Evolutionary conservation across 2,888 invertebrate genomes (phyloP).

Genomic region (Cryptocephalus primarius): DNA sequence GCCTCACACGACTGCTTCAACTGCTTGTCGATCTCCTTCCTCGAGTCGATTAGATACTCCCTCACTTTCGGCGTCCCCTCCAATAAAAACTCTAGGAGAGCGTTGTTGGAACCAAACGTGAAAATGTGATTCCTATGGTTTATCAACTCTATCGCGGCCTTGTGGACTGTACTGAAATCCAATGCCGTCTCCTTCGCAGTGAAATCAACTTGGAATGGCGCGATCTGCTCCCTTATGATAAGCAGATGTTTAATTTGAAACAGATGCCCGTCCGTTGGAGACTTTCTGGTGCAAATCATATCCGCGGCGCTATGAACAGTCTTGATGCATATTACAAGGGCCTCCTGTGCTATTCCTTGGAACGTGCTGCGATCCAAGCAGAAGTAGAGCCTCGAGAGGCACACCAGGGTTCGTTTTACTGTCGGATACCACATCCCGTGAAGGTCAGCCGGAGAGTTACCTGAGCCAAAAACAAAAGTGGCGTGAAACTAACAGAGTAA

Average conservation of each 20-base stretch:
- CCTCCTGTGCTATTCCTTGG: conserved; percentile 91
- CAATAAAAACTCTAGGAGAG: conserved; percentile 80
- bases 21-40: conserved; percentile 91
- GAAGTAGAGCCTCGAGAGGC: conserved; percentile 82
- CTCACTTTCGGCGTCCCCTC: conserved; percentile 91
- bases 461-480: conserved; percentile 10
- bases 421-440: conserved; percentile 99
- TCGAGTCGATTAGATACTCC: conserved; percentile 86
- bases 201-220: conserved; percentile 77
- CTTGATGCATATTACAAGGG: conserved; percentile 81
- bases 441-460: conserved; percentile 57
- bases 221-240: conserved; percentile 94
- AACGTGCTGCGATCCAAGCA: conserved; percentile 93
- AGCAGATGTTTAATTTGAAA: conserved; percentile 96
- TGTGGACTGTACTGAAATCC: conserved; percentile 88
- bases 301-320: conserved; percentile 75
- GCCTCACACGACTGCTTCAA: conserved; percentile 82
- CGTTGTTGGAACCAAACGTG: conserved; percentile 69
- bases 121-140: conserved; percentile 79
- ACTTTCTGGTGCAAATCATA: conserved; percentile 62
- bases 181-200: conserved; percentile 78
- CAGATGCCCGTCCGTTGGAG: conserved; percentile 84
- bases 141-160: conserved; percentile 65
- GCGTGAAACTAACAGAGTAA: not conserved
- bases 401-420: conserved; percentile 87